A percentile compares a stretch with the other conserved stretches of the same genome.
These are phyloP conservation scores for Plagodis dolabraria DNA, from an alignment of 2,888 invertebrate genomes.

Conservation along the genomic window DNA sequence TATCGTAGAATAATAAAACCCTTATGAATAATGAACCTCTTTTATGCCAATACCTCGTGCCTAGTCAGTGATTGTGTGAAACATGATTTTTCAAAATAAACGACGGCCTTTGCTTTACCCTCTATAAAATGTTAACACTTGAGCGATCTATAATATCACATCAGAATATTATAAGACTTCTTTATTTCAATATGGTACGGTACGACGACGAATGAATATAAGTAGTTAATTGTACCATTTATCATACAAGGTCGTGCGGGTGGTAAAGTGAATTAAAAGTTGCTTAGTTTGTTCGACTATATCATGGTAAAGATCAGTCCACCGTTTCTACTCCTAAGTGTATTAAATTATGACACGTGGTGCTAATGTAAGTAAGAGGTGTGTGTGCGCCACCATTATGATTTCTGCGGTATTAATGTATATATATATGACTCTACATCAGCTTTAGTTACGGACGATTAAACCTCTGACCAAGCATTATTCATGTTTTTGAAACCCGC, in stretches of 20 bases:
- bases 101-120: too few species aligned
- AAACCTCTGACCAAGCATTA: too few species aligned
- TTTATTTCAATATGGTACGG: constrained; percentile 5
- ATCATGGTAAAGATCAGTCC: constrained; percentile 9
- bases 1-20: too few species aligned
- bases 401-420: too few species aligned
- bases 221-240: constrained; percentile 21
- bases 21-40: too few species aligned
- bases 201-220: constrained; percentile 7
- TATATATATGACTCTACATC: too few species aligned
- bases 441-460: too few species aligned
- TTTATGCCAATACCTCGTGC: too few species aligned
- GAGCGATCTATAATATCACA: not conserved
- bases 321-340: constrained; percentile 5
- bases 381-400: too few species aligned
- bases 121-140: not conserved
- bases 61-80: too few species aligned
- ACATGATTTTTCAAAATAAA: too few species aligned
- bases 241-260: constrained; percentile 24
- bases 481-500: too few species aligned
- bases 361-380: not conserved
- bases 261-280: constrained; percentile 27
- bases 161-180: not conserved
- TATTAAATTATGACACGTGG: constrained; percentile 7
- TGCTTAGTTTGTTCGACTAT: constrained; percentile 8